phyloP scores from a whole-genome alignment of 1,140 invertebrate species.

The Anoplophora glabripennis region DNA sequence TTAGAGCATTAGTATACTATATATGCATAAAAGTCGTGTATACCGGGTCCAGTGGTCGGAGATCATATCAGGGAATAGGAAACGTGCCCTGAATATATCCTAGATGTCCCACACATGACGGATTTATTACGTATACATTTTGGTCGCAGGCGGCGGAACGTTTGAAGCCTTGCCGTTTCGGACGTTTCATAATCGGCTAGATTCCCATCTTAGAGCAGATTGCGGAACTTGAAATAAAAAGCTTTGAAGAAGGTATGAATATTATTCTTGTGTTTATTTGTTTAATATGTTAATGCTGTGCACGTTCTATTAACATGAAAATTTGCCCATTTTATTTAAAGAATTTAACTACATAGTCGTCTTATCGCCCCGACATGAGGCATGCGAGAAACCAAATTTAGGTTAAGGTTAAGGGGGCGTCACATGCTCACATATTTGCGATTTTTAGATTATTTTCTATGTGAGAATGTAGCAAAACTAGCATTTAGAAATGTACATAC shows the following conservation, averaged over 20 bases:
- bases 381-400: no score
- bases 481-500: no score
- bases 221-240: not conserved
- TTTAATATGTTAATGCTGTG: constrained; percentile 9
- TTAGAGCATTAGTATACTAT: no score
- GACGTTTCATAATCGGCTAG: constrained; percentile 22
- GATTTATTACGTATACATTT: constrained; percentile 27
- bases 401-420: no score
- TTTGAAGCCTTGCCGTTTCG: constrained; percentile 19
- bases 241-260: no score
- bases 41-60: not conserved
- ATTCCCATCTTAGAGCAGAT: constrained; percentile 9
- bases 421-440: no score
- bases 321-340: no score
- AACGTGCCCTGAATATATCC: constrained; percentile 20
- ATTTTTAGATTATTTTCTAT: no score
- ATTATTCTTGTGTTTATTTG: constrained; percentile 11
- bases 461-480: no score
- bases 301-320: not conserved
- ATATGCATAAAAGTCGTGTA: no score
- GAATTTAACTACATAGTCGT: no score
- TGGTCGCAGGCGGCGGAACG: constrained; percentile 12
- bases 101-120: constrained; percentile 18
- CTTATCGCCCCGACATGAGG: no score
- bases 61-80: constrained; percentile 18